These are phyloP conservation scores for Oreonectes daqikongensis DNA, from an alignment of 2,797 vertebrate genomes.

Conservation along the genomic window DNA sequence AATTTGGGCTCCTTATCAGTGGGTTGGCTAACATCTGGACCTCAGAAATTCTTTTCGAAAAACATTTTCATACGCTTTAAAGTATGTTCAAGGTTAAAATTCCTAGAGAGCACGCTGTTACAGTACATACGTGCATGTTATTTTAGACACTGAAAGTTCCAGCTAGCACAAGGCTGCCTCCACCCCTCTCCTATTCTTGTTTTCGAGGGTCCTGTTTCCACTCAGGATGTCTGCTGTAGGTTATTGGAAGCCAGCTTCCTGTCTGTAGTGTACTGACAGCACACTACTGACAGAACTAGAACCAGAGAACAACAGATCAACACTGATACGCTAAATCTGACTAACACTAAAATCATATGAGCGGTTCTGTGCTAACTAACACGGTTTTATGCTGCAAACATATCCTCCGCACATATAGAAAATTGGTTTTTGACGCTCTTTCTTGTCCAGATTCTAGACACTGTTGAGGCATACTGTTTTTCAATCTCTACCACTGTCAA, in stretches of 20 bases:
- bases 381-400: neutral
- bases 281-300: constrained; percentile 75
- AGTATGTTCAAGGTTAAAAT: neutral
- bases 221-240: constrained; percentile 70
- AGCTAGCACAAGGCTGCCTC: constrained; percentile 11
- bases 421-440: neutral
- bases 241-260: constrained; percentile 78
- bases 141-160: neutral
- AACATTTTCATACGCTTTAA: neutral
- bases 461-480: neutral
- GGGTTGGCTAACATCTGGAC: neutral
- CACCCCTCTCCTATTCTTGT: constrained; percentile 37
- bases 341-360: constrained; percentile 8
- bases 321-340: neutral
- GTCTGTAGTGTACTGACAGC: constrained; percentile 80
- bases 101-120: neutral
- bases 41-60: neutral
- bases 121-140: neutral
- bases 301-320: constrained; percentile 68
- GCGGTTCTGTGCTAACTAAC: neutral
- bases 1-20: neutral
- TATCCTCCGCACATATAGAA: constrained; percentile 19
- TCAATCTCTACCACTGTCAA: neutral
- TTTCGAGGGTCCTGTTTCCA: constrained; percentile 65
- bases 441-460: neutral